phyloP scores from a whole-genome alignment of 2,113 vertebrate species.

The Mus spicilegus region DNA sequence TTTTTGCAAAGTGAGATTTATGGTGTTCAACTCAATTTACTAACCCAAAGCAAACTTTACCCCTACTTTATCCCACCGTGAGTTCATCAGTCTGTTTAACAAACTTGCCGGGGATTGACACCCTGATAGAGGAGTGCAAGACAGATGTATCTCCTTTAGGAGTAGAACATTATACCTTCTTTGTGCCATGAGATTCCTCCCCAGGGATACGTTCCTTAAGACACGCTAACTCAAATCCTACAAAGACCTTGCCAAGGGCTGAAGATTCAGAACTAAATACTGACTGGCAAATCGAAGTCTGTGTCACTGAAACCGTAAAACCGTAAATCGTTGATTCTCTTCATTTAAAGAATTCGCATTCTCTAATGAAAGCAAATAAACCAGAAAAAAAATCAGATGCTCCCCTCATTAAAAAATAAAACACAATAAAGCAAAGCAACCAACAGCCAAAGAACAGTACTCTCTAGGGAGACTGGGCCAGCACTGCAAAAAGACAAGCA shows the following conservation, averaged over 20 bases:
- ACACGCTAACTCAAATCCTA: constrained; percentile 5
- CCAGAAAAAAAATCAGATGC: constrained; percentile 33
- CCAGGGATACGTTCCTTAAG: background rate
- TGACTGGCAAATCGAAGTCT: constrained; percentile 17
- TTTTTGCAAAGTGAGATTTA: constrained; percentile 39
- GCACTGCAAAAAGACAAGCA: background rate
- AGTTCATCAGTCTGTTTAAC: background rate
- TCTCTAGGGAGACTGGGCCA: background rate
- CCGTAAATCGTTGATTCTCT: constrained; percentile 15
- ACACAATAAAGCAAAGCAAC: constrained; percentile 42
- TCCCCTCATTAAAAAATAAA: constrained; percentile 66
- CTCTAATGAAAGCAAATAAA: constrained; percentile 45
- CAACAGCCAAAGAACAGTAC: background rate
- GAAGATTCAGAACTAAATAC: constrained; percentile 42
- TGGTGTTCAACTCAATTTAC: background rate
- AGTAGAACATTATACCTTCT: background rate
- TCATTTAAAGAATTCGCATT: constrained; percentile 43
- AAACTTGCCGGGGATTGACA: background rate
- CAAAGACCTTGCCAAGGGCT: background rate
- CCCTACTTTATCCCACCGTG: background rate
- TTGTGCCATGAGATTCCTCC: background rate
- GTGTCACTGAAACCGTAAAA: constrained; percentile 21
- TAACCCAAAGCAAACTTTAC: background rate
- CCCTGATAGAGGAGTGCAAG: background rate
- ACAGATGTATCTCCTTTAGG: background rate